These are phyloP conservation scores for Mus musculus DNA, from an alignment of 2,113 vertebrate species.

Conservation along the genomic window DNA sequence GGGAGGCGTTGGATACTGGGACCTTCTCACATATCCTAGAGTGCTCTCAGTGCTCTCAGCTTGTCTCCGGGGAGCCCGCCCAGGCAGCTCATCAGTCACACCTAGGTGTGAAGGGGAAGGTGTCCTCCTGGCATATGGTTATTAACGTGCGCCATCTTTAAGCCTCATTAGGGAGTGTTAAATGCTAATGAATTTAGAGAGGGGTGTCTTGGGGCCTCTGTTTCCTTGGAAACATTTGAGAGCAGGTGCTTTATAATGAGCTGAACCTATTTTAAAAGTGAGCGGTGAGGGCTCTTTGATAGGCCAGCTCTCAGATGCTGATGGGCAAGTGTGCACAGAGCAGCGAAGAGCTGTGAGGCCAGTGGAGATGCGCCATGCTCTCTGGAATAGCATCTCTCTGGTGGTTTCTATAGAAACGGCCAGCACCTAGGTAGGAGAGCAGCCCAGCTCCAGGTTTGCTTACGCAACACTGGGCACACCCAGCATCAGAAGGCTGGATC, in stretches of 20 bases:
- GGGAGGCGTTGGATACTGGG: neutral
- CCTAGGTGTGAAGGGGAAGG: slow-evolving; percentile 44
- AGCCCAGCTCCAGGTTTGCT: slow-evolving; percentile 63
- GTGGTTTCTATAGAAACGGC: slow-evolving; percentile 89
- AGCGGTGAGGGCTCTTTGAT: slow-evolving; percentile 82
- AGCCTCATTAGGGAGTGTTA: slow-evolving; percentile 83
- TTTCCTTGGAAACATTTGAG: slow-evolving; percentile 87
- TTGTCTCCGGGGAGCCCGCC: neutral
- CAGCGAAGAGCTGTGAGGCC: slow-evolving; percentile 75
- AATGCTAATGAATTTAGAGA: slow-evolving; percentile 85
- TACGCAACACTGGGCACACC: neutral
- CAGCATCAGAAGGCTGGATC: neutral
- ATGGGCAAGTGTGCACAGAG: slow-evolving; percentile 82
- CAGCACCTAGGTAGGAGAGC: slow-evolving; percentile 78
- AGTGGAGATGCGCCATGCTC: slow-evolving; percentile 69
- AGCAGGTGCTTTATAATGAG: slow-evolving; percentile 85
- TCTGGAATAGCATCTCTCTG: slow-evolving; percentile 67
- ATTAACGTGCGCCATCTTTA: slow-evolving; percentile 66
- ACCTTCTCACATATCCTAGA: neutral
- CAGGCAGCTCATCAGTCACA: neutral
- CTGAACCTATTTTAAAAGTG: slow-evolving; percentile 85
- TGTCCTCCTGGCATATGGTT: slow-evolving; percentile 60
- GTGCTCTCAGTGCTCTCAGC: rapidly evolving
- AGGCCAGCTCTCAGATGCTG: slow-evolving; percentile 82
- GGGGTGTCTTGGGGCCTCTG: slow-evolving; percentile 80